Conservation (phyloP, 2,797 vertebrate species). For the Melanotaenia maccullochi region DNA sequence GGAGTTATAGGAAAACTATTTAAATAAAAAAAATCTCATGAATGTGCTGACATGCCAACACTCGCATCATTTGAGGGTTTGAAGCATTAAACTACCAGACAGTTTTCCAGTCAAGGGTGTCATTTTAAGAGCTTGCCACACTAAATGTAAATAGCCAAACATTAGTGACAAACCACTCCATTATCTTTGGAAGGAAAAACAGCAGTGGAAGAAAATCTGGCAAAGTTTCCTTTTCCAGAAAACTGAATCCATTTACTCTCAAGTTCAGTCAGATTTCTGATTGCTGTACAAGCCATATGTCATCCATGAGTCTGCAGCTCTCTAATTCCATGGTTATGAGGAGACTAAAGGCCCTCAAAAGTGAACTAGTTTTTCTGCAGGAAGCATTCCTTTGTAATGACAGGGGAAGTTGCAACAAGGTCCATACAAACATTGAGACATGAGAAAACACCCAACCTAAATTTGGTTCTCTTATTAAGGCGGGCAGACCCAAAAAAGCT, state of each 20-base stretch:
- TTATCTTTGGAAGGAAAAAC: conserved; percentile 45
- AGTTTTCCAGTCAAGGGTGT: conserved; percentile 50
- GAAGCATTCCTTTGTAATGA: conserved; percentile 77
- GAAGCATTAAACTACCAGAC: conserved; percentile 23
- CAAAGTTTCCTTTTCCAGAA: background rate
- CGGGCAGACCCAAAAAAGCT: conserved; percentile 16
- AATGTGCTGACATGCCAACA: conserved; percentile 2
- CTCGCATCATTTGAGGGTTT: conserved; percentile 33
- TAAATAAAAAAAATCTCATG: background rate
- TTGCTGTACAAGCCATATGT: background rate
- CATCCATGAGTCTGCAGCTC: conserved; percentile 22
- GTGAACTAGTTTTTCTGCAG: conserved; percentile 25
- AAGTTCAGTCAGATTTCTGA: background rate
- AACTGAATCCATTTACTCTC: background rate
- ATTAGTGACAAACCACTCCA: conserved; percentile 21
- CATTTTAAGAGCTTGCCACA: conserved; percentile 38
- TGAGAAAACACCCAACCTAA: conserved; percentile 63
- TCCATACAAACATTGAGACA: conserved; percentile 41
- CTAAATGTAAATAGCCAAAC: conserved; percentile 9
- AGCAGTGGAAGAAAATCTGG: conserved; percentile 18
- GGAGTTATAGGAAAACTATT: background rate
- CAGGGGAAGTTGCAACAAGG: conserved; percentile 59
- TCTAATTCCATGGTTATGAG: conserved; percentile 48
- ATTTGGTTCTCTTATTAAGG: conserved; percentile 62
- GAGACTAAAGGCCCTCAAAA: conserved; percentile 29